Base-by-base conservation (phyloP, 1,140 invertebrate species). In the Dolichoris vasculosae region DNA sequence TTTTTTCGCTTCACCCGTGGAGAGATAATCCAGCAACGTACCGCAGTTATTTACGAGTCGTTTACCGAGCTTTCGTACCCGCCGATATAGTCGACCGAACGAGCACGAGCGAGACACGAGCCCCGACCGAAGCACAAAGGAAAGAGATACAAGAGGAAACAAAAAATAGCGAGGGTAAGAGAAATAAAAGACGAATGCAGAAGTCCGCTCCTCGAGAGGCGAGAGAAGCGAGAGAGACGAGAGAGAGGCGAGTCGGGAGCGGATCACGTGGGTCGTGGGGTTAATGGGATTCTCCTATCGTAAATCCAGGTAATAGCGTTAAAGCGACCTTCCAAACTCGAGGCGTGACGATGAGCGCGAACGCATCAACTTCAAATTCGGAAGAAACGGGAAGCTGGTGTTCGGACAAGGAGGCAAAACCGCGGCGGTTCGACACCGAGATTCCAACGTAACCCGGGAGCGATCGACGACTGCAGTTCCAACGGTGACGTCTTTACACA, bases 281-380 rank as follows among this genome's bases (percentile, higher is more conserved):
- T 86, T 88, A 88, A 87, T 87, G 88, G 87, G 85, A 80, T 87
- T 83, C 81, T 85, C 76, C 88, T 86, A 88, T 90, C 88, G 89
- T 89, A 89, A 90, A 88, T 89, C 83, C 75, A 85, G 85, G 87
- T 76, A 87, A 87, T 87, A 87, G 87, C 82, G 87, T 85, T 85
- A 88, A 87, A 88, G 86, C 87, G 84, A 38, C 86, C 87, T 87
- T 46, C 67, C 55, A 30, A 73, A 38, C 30, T 77, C 73, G 46
- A 71, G 26, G 78, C 67, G 77, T 84, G 46, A 76, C 26, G 6
- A 30, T 51, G 15, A 4, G 46, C 75, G 8, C 43, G 46, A 35
- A 38, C n/a, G 26, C 38, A 43, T 73, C 69, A 7, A n/a, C n/a
- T 13, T 73, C 35, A 43, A 73, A 69, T 69, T 69, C 32, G 67